Base-by-base conservation (phyloP, 2,113 vertebrate genomes). In the Cinclus cinclus region DNA sequence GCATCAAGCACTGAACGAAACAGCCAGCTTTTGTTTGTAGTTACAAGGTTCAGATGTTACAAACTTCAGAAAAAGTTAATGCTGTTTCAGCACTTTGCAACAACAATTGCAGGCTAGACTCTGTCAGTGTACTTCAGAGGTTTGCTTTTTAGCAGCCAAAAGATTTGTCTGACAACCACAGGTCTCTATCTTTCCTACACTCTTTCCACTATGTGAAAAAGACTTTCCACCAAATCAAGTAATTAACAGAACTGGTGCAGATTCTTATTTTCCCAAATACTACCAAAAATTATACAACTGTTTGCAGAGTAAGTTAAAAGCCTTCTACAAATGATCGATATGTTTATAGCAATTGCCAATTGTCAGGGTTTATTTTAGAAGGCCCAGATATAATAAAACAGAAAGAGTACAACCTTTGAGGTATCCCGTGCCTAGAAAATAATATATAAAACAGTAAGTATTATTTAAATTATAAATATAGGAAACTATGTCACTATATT, bases 21-120 rank as follows among this genome's bases (percentile, higher is more conserved):
- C 11, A 86, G 39, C 6, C 21, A 50, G 11, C 30, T 89, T 94
- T 15, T 62, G 22, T 49, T 37, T 49, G 46, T 62, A 83, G 71
- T 52, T 89, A 62, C 65, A 91, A 77, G 78, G 55, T 65, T 87
- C 68, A 89, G 60, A 64, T 8, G 7, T 27, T 17, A n/a, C n/a
- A n/a, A n/a, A n/a, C n/a, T n/a, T n/a, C n/a, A n/a, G 31, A 60
- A 88, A 60, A 73, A 28, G 15, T 81, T 64, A 56, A 78, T 46
- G 77, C 42, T 64, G 71, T 76, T 90, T 84, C 82, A 91, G 56
- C 75, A 86, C 55, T 91, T 60, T 17, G 46, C 42, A 74, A 63
- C 8, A 53, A 53, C 33, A 94, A 37, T 2, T 67, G 68, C 79
- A 81, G 55, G 62, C 59, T 47, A 85, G 71, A 83, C 12, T 0